Evolutionary conservation across 1,140 invertebrate genomes (phyloP), one percentile per base, ranked within the genome.

Genomic region (Solenopsis invicta): DNA sequence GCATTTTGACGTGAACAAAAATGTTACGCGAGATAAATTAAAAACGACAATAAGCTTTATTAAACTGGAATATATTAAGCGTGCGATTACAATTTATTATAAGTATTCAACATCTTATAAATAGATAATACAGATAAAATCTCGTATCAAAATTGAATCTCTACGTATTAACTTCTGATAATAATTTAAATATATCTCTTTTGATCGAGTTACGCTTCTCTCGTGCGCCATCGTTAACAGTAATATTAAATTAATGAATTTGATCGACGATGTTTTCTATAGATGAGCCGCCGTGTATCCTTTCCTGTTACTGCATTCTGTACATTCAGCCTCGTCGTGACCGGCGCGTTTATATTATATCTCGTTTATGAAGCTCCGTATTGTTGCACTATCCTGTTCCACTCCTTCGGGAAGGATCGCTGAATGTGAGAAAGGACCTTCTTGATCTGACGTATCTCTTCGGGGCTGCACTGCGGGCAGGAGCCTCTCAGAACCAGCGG

Each of bases 351-450:
- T 75, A 86, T 72, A 74, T 90, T 50, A 61, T 75, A 21, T 82
- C 8, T 13, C 50, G 74, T 21, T 76, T 90, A 90, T 56, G 64
- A 50, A 77, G 86, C 89, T 81, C 89, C 96, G 89, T 97, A 97
- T 89, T 97, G 96, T 90, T 96, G 96, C 3, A 97, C 94, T 88
- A 97, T 96, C 94, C 97, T 97, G 18, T 96, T 95, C 97, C 97
- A 97, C 93, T 97, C 97, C 89, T 97, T 97, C 4, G 97, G 97
- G 91, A 96, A 97, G 89, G 96, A 96, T 87, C 96, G 95, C 89
- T 97, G 97, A 77, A 97, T 96, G 93, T 97, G 97, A 5, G 96
- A 96, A 9, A 97, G 94, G 6, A 97, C 97, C 89, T 96, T 96
- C 93, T 97, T 96, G 77, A 97, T 97, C 94, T 97, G 97, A 88